These are phyloP conservation scores for Thereva nobilitata DNA, from an alignment of 2,888 invertebrate genomes.

Conservation along the genomic window DNA sequence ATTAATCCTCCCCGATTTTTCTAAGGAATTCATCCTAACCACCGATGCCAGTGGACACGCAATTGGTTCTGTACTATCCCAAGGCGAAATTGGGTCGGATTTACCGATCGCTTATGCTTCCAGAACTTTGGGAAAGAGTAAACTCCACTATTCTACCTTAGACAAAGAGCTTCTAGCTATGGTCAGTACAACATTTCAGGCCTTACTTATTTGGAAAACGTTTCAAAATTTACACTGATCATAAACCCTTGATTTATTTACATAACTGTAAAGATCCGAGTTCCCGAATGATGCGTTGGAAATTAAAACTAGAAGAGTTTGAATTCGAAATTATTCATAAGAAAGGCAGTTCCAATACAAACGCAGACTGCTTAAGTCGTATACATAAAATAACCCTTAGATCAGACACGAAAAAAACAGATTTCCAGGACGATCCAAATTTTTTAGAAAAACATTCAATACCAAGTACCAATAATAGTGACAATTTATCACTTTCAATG, in stretches of 20 bases:
- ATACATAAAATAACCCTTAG: constrained; percentile 2
- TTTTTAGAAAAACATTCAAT: neutral
- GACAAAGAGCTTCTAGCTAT: constrained; percentile 44
- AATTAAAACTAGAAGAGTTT: constrained; percentile 43
- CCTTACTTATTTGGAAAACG: constrained; percentile 34
- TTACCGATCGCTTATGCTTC: constrained; percentile 46
- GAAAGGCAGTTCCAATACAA: constrained; percentile 42
- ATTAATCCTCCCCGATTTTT: constrained; percentile 49
- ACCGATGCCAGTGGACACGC: constrained; percentile 47
- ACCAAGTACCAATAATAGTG: neutral
- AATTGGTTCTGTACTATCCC: constrained; percentile 45
- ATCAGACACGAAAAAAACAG: neutral
- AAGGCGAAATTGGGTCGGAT: constrained; percentile 36
- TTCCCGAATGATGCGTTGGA: constrained; percentile 46
- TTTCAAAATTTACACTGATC: constrained; percentile 47
- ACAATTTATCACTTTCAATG: neutral
- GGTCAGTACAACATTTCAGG: constrained; percentile 1
- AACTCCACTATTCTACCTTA: constrained; percentile 44
- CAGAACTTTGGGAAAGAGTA: constrained; percentile 43
- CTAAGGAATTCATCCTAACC: constrained; percentile 45
- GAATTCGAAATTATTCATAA: constrained; percentile 43
- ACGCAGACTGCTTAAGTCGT: constrained; percentile 39
- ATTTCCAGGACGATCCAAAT: too few species aligned
- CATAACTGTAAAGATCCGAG: constrained; percentile 44
- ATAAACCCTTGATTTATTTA: constrained; percentile 46